phyloP scores from a whole-genome alignment of 2,888 invertebrate genomes.

The Agrochola litura region DNA sequence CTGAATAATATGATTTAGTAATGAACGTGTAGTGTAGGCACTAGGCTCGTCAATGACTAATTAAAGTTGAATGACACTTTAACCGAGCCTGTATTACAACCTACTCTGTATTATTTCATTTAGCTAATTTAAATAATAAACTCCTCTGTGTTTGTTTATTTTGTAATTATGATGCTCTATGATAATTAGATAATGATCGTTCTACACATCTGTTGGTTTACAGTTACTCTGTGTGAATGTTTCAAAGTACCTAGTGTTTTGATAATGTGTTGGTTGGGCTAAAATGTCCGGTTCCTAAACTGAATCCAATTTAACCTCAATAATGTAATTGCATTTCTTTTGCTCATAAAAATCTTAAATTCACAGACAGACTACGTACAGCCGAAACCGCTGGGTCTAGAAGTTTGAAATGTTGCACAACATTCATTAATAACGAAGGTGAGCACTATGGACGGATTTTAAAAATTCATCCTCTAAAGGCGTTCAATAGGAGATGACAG shows the following conservation, averaged over 20 bases:
- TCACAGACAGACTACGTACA: too few species aligned
- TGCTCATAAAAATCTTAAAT: too few species aligned
- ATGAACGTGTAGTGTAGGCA: background rate
- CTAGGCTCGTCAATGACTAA: background rate
- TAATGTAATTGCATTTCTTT: background rate
- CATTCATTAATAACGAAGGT: too few species aligned
- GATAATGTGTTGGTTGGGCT: background rate
- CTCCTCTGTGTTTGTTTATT: slow-evolving; percentile 5
- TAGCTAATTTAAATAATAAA: slow-evolving; percentile 24
- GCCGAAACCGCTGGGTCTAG: too few species aligned
- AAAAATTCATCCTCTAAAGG: background rate
- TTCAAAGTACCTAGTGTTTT: background rate
- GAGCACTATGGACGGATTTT: background rate
- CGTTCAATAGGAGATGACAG: background rate
- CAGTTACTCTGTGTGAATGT: background rate
- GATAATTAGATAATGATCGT: background rate
- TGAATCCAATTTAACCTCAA: too few species aligned
- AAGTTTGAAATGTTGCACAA: too few species aligned
- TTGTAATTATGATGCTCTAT: slow-evolving; percentile 4
- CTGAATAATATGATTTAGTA: background rate
- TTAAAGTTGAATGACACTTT: slow-evolving; percentile 16
- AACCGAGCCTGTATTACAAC: background rate
- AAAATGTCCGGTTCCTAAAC: background rate
- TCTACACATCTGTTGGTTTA: slow-evolving; percentile 10
- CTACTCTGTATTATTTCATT: slow-evolving; percentile 12